Percentiles rank a stretch among this genome's conserved stretches.
phyloP scores from a whole-genome alignment of 2,888 invertebrate genomes.

The Nomada fucata region DNA sequence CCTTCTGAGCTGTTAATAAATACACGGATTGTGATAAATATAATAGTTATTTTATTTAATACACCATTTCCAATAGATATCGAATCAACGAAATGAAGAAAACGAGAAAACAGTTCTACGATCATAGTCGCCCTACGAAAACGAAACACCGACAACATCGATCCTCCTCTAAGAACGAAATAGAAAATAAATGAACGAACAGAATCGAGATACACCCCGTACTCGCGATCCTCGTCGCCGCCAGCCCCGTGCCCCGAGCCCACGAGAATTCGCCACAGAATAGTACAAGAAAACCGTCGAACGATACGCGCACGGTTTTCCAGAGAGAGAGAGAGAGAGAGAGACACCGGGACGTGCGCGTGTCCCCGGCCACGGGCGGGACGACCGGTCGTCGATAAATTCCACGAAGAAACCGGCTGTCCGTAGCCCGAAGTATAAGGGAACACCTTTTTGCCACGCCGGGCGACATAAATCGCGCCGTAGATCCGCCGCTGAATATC shows the following conservation, averaged over 20 bases:
- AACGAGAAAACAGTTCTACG: too few relatives aligned
- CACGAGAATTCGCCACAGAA: not conserved
- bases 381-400: constrained; percentile 44
- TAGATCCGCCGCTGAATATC: constrained; percentile 38
- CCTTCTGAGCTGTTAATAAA: too few relatives aligned
- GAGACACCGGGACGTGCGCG: constrained; percentile 6
- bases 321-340: not conserved
- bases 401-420: constrained; percentile 43
- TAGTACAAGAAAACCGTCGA: not conserved
- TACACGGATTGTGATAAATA: too few relatives aligned
- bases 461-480: constrained; percentile 47
- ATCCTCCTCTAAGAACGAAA: not conserved
- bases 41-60: too few relatives aligned
- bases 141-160: not conserved
- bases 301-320: constrained; percentile 11
- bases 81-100: too few relatives aligned
- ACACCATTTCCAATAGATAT: too few relatives aligned
- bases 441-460: constrained; percentile 40
- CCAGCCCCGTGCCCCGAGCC: too few relatives aligned
- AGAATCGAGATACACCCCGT: not conserved
- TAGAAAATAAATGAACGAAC: not conserved
- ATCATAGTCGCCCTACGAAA: not conserved
- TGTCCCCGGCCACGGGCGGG: constrained; percentile 7
- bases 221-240: not conserved
- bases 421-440: constrained; percentile 38